These are phyloP conservation scores for Petrophora chlorosata DNA, from an alignment of 2,888 invertebrate genomes.

Conservation along the genomic window DNA sequence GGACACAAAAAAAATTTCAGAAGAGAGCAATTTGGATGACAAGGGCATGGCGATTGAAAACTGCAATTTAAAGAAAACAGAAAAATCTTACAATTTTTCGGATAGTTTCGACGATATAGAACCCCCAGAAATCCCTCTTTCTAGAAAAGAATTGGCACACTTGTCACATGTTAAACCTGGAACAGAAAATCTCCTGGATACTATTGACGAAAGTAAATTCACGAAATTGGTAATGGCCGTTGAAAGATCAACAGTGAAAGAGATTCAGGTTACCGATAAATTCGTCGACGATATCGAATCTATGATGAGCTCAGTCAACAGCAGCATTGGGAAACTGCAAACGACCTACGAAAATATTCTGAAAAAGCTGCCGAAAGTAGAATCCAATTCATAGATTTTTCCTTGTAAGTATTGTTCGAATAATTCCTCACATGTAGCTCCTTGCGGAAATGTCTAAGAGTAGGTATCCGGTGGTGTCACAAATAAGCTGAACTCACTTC, in stretches of 20 bases:
- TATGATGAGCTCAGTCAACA: slow-evolving; percentile 43
- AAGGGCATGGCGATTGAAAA: no score
- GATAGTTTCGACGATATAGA: no score
- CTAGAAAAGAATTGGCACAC: slow-evolving; percentile 6
- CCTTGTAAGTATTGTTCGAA: slow-evolving; percentile 32
- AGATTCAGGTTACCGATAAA: slow-evolving; percentile 44
- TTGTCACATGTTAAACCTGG: no score
- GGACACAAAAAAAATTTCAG: no score
- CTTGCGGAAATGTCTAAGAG: slow-evolving; percentile 47
- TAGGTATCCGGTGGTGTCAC: slow-evolving; percentile 54
- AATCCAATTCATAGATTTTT: slow-evolving; percentile 18
- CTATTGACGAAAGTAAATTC: slow-evolving; percentile 8
- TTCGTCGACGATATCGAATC: slow-evolving; percentile 48
- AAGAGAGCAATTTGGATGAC: no score
- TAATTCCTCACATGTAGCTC: slow-evolving; percentile 31
- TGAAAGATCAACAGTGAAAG: slow-evolving; percentile 29
- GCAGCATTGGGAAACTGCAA: slow-evolving; percentile 42
- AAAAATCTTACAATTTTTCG: no score
- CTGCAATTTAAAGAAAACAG: no score
- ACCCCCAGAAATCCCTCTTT: no score
- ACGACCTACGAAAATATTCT: slow-evolving; percentile 36
- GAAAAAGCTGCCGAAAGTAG: slow-evolving; percentile 42
- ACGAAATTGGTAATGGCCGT: slow-evolving; percentile 14
- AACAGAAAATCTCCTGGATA: no score
- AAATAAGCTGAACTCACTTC: slow-evolving; percentile 62